Evolutionary conservation across 2,113 vertebrate species (phyloP).

Genomic region (Oryctolagus cuniculus): DNA sequence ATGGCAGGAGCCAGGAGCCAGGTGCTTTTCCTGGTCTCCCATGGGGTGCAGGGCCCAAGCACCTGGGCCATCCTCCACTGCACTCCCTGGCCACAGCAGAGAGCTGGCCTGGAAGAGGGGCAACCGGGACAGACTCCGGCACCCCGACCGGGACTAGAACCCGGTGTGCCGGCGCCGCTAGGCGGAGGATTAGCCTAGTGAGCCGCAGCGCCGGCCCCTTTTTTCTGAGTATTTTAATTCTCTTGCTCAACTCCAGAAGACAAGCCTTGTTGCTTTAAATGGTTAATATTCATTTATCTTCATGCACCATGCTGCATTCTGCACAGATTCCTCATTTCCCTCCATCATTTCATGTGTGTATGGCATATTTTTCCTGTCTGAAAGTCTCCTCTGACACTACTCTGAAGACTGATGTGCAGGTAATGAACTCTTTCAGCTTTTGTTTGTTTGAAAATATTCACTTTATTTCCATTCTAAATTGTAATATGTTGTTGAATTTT

Average conservation of each 20-base stretch:
- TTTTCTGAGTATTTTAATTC: slow-evolving; percentile 3
- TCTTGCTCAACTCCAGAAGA: background rate
- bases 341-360: background rate
- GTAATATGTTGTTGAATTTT: background rate
- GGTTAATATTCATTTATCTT: background rate
- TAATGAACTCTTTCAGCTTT: background rate
- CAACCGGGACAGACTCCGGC: no score
- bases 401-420: background rate
- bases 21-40: no score
- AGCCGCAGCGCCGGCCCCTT: no score
- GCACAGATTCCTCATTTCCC: background rate
- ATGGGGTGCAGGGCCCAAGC: no score
- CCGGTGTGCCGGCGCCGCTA: no score
- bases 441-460: background rate
- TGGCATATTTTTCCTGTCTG: background rate
- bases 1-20: no score
- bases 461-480: background rate
- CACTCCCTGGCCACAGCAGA: no score
- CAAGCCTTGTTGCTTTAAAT: background rate
- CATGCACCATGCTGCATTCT: background rate
- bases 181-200: no score
- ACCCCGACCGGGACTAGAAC: no score
- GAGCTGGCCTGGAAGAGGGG: no score
- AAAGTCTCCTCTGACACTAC: background rate
- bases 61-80: no score